These are phyloP conservation scores for Podabrus alpinus DNA, from an alignment of 2,888 invertebrate genomes.

Conservation along the genomic window DNA sequence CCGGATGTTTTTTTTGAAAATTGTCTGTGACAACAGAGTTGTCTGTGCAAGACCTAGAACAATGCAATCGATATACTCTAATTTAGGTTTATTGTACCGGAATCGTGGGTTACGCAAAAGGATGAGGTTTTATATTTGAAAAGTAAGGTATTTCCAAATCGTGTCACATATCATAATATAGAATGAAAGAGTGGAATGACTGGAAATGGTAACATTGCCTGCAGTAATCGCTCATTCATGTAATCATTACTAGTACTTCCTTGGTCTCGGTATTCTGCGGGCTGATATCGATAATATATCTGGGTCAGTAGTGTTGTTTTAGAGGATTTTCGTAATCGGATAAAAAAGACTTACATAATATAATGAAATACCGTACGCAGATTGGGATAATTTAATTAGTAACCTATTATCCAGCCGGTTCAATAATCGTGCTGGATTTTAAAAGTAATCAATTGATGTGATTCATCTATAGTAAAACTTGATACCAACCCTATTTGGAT, in stretches of 20 bases:
- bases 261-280: neutral
- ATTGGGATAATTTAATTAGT: neutral
- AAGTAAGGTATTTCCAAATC: neutral
- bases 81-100: neutral
- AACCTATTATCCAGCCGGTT: neutral
- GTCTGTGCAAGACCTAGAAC: neutral
- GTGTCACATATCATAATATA: neutral
- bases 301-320: neutral
- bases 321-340: neutral
- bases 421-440: too few relatives aligned
- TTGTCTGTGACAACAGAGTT: neutral
- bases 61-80: neutral
- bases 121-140: too few relatives aligned
- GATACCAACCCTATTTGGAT: too few relatives aligned
- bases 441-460: too few relatives aligned
- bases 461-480: too few relatives aligned
- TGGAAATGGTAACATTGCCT: neutral
- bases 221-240: neutral
- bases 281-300: neutral
- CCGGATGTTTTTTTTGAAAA: neutral
- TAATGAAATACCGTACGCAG: neutral
- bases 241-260: neutral
- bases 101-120: too few relatives aligned
- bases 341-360: neutral
- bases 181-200: neutral